Conservation (phyloP, 2,888 invertebrate genomes). For the Conistra vaccinii region DNA sequence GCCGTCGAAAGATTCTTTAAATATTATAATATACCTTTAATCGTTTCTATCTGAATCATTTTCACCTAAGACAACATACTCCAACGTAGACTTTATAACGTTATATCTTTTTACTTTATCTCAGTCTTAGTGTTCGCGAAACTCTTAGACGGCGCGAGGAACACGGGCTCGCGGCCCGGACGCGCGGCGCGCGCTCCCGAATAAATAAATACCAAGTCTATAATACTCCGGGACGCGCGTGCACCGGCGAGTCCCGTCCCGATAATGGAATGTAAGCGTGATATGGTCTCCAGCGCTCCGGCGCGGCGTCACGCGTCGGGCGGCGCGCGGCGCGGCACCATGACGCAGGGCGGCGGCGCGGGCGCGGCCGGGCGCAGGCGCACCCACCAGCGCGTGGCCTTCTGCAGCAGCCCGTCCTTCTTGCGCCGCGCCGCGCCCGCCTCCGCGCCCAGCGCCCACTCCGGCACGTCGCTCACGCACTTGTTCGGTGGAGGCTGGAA, state of each 20-base stretch:
- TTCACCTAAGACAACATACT: conserved; percentile 90
- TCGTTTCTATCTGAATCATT: conserved; percentile 89
- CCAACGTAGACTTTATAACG: conserved; percentile 89
- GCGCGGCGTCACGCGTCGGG: conserved; percentile 74
- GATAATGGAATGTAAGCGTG: conserved; percentile 90
- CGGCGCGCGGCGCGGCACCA: conserved; percentile 71
- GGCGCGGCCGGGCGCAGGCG: conserved; percentile 85
- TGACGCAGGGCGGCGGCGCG: conserved; percentile 70
- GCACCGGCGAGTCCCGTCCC: conserved; percentile 85
- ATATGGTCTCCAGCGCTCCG: conserved; percentile 73
- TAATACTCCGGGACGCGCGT: conserved; percentile 86
- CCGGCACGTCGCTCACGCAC: conserved; percentile 92
- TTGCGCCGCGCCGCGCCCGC: conserved; percentile 75
- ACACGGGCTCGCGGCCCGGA: conserved; percentile 72
- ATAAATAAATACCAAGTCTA: conserved; percentile 90
- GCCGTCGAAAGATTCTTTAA: conserved; percentile 84
- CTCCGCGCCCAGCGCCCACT: conserved; percentile 85
- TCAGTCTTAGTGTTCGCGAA: conserved; percentile 90
- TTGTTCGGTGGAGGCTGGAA: conserved; percentile 93
- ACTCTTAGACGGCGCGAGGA: conserved; percentile 87
- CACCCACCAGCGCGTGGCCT: conserved; percentile 89
- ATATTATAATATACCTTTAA: conserved; percentile 87
- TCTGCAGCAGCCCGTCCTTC: conserved; percentile 89
- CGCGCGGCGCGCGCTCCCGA: conserved; percentile 75
- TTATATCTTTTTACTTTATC: conserved; percentile 88